Evolutionary conservation across 2,888 invertebrate species (phyloP), one percentile per base, ranked within the genome.

Genomic region (Eupithecia centaureata): DNA sequence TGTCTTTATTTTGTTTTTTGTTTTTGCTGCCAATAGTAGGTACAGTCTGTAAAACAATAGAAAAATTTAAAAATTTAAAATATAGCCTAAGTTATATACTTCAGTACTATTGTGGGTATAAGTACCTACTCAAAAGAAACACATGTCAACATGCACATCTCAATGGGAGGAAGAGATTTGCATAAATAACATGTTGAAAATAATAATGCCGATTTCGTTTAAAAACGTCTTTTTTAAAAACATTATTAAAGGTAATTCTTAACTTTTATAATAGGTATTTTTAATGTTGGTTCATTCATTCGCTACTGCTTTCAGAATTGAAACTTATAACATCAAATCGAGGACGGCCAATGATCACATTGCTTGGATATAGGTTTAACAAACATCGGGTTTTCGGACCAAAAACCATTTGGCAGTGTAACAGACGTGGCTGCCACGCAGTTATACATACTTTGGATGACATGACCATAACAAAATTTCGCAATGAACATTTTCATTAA

Each of bases 401-500:
- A 18, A 57, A 57, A 30, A 57, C 32, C 1, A 30, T 32, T 30
- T 56, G 56, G 56, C 15, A 8, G 5, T 56, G 56, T 56, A 28
- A n/a, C 56, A 30, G 1, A 56, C n/a, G 28, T 15, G 30, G 56
- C 7, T 56, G 56, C 56, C 56, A 18, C 18, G 56, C 56, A 10
- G 30, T 72, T 1, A 61, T 84, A 0, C 72, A 73, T 4, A 84
- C 82, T 0, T 27, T 77, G 0, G 72, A 77, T 0, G 73, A 78
- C 28, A 60, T 73, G 33, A 51, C 61, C 12, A 75, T 81, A 5
- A 28, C 77, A 1, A 76, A 67, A 63, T 64, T 62, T 10, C 10
- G 67, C 27, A 76, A 76, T 25, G 66, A 69, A 5, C 83, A 82
- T 63, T 78, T 77, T 51, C 82, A 82, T 33, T 54, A 61, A 51